Base-by-base conservation (phyloP, 2,113 vertebrate species). In the Butastur rufipennis region DNA sequence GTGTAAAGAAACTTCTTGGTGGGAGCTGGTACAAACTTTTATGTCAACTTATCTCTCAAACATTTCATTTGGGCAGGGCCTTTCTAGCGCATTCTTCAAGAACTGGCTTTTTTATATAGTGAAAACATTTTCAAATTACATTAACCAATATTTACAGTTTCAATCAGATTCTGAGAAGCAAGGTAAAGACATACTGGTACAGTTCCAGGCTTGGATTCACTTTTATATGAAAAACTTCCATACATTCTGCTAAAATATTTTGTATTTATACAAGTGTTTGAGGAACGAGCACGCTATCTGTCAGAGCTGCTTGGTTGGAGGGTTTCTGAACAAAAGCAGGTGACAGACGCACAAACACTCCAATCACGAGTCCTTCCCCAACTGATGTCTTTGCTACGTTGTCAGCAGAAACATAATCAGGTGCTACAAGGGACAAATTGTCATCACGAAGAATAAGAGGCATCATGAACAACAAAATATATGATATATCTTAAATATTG, bases 1-100 rank as follows among this genome's bases (percentile, higher is more conserved):
- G 36, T 66, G 66, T 77, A 93, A 92, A 96, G 92, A 95, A 94
- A 92, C 80, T 93, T 91, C 73, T 86, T 92, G 77, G 90, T 43
- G 63, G 90, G 83, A 97, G 67, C 48, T 70, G 62, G 70, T 96
- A 87, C 48, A 81, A 95, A 94, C 29, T 78, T 90, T 79, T 92
- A 53, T 86, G 82, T 93, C 87, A 90, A 58, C 50, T 96, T 75
- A 83, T 85, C 75, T 80, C 77, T 82, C 65, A 68, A 68, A 79
- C 77, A 73, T 89, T 72, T 91, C 27, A 48, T 74, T 83, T 79
- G 77, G 67, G 42, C 65, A 88, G 45, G 88, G 86, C 83, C 59
- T 43, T 45, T 77, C 66, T 62, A 32, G 62, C 66, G 45, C n/a
- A 40, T 72, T 93, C 45, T 61, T 90, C 67, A 92, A 62, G 55